phyloP scores from a whole-genome alignment of 2,888 invertebrate genomes.

The Poecilus cupreus region DNA sequence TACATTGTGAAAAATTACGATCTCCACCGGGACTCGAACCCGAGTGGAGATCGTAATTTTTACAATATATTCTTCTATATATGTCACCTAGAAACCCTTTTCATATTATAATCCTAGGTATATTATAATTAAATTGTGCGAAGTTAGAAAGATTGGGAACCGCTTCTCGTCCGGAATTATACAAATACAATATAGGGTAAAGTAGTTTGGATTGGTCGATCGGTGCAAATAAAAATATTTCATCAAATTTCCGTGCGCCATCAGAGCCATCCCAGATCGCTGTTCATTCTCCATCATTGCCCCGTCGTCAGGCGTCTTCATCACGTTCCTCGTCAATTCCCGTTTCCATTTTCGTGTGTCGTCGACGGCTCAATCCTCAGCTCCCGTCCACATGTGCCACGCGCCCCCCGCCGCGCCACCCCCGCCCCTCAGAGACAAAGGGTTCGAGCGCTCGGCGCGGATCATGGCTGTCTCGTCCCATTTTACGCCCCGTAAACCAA shows the following conservation, averaged over 20 bases:
- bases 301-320: conserved; percentile 20
- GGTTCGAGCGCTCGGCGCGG: conserved; percentile 50
- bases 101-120: too few relatives aligned
- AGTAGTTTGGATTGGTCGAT: not conserved
- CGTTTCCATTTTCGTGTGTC: not conserved
- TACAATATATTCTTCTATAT: too few relatives aligned
- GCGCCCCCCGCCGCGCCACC: not conserved
- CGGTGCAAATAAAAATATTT: not conserved
- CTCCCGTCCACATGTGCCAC: not conserved
- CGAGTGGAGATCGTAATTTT: too few relatives aligned
- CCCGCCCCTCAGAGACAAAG: conserved; percentile 33
- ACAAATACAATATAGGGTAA: too few relatives aligned
- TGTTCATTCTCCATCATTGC: not conserved
- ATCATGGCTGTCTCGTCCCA: conserved; percentile 57
- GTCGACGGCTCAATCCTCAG: not conserved
- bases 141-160: too few relatives aligned
- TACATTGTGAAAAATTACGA: too few relatives aligned
- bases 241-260: too few relatives aligned
- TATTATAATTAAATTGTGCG: too few relatives aligned
- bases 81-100: too few relatives aligned
- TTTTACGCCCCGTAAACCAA: conserved; percentile 60
- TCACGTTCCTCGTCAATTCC: conserved; percentile 21
- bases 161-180: too few relatives aligned
- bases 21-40: too few relatives aligned
- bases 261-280: not conserved